A percentile compares a stretch with the other conserved stretches of the same genome.
Evolutionary conservation across 2,888 invertebrate genomes (phyloP).

Genomic region (Marasmarcha lunaedactyla): DNA sequence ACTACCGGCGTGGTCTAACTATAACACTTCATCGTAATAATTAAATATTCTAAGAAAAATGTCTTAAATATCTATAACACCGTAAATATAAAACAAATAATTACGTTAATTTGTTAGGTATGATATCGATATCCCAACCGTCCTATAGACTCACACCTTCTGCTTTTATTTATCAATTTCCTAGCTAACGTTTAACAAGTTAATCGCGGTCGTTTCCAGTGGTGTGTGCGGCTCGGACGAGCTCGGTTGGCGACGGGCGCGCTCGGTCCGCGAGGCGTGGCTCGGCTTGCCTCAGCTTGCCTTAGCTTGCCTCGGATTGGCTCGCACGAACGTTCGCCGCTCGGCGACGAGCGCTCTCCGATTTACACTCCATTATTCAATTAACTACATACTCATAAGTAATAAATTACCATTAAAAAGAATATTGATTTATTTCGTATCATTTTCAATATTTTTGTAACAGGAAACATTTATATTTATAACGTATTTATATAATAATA

Average conservation of each 20-base stretch:
- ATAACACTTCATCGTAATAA: slow-evolving; percentile 66
- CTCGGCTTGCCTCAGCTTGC: slow-evolving; percentile 20
- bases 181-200: slow-evolving; percentile 70
- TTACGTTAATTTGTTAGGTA: slow-evolving; percentile 70
- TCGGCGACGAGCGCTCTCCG: slow-evolving; percentile 49
- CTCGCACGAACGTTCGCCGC: slow-evolving; percentile 53
- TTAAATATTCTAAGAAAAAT: slow-evolving; percentile 71
- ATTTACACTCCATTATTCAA: slow-evolving; percentile 65
- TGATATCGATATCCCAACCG: slow-evolving; percentile 67
- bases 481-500: slow-evolving; percentile 73
- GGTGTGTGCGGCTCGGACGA: slow-evolving; percentile 32
- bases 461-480: slow-evolving; percentile 72
- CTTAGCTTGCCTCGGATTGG: slow-evolving; percentile 15
- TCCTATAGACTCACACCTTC: slow-evolving; percentile 67
- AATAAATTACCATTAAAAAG: slow-evolving; percentile 69
- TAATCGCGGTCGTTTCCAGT: slow-evolving; percentile 59
- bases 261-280: slow-evolving; percentile 14
- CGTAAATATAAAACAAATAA: slow-evolving; percentile 71
- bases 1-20: slow-evolving; percentile 56
- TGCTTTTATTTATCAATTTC: slow-evolving; percentile 70
- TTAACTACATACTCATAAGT: slow-evolving; percentile 69
- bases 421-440: slow-evolving; percentile 70
- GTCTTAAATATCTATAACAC: slow-evolving; percentile 70
- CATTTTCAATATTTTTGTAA: slow-evolving; percentile 70
- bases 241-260: slow-evolving; percentile 14